Evolutionary conservation across 2,113 vertebrate genomes (phyloP), one percentile per base, ranked within the genome.

Genomic region (Illadopsis cleaveri): DNA sequence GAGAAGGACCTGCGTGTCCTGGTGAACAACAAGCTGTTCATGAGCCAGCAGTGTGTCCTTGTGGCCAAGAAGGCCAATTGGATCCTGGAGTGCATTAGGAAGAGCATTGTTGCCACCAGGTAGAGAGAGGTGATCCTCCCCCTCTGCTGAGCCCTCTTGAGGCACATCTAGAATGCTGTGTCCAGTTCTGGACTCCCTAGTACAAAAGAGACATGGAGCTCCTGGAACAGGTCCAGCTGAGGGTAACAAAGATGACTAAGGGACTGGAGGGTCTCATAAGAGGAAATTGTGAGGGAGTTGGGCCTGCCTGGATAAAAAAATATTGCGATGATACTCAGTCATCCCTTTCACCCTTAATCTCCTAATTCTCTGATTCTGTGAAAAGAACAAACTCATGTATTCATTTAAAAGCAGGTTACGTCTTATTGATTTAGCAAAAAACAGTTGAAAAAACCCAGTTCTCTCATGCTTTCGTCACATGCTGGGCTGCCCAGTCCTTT

Each of bases 401-500:
- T 65, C 11, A 50, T 81, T 66, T 58, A 45, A 44, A 81, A 66
- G 4, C 12, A 58, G 23, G 7, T 44, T 44, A 11, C 0, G 0
- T 58, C 51, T 20, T 28, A 57, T 37, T 58, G 2, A 7, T 28
- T 57, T 28, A 73, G 28, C 44, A 50, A 89, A 57, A 50, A 57
- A 5, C 0, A 2, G 8, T 23, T 50, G 18, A 15, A 37, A 18
- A 57, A 65, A 7, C 1, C 4, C 3, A 50, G 2, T 33, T 50
- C 12, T 80, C 42, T 50, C 31, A 33, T 4, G 3, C 22, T 57
- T 88, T 64, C 12, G 11, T 72, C 31, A 28, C 12, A 6, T 57
- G 15, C 31, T 47, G 25, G 40, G 3, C 14, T 50, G 9, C 22
- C 21, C 11, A 37, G 18, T 44, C 9, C 18, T 72, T 28, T 57